Evolutionary conservation across 2,888 invertebrate genomes (phyloP), one percentile per base, ranked within the genome.

Genomic region (Myopa tessellatipennis): DNA sequence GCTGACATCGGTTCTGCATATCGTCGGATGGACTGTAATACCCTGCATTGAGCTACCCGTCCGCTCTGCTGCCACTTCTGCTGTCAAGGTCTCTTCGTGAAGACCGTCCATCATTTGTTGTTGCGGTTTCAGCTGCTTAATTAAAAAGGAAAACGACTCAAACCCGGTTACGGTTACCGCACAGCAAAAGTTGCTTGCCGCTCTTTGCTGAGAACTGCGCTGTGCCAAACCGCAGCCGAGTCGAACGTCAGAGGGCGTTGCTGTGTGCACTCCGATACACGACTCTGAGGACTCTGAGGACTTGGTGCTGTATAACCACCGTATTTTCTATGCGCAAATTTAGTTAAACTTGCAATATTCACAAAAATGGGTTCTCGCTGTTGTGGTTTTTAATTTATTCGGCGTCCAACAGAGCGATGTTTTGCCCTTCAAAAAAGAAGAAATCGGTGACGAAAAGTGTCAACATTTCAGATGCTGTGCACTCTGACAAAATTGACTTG

Each of bases 371-470:
- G 55, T 14, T 8, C 14, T 5, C 63, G 34, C 68, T 45, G 45
- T 45, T 36, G 14, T 55, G 52, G 55, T 26, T 52, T 55, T 45
- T 70, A 70, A 70, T 70, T 70, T 70, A 70, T 70, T 70, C 70
- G 70, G 55, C 36, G 70, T 70, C 70, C 70, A 55, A 55, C 34
- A 52, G 70, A 70, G 12, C 55, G 14, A 34, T 52, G 36, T 1
- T 45, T 45, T 45, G 14, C n/a, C 16, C 34, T 1, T n/a, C 14
- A 67, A 38, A 38, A 67, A 38, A 67, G 40, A 40, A 45, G 16
- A 45, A 67, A 40, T 40, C 8, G 40, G 16, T 36, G 14, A n/a
- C 8, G n/a, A 67, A 67, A 67, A 67, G n/a, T 63, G 45, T 45
- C 63, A 63, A 63, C 45, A 45, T 45, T 45, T 45, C 36, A 26